Base-by-base conservation (phyloP, 2,797 vertebrate genomes). In the Fistularia commersonii region DNA sequence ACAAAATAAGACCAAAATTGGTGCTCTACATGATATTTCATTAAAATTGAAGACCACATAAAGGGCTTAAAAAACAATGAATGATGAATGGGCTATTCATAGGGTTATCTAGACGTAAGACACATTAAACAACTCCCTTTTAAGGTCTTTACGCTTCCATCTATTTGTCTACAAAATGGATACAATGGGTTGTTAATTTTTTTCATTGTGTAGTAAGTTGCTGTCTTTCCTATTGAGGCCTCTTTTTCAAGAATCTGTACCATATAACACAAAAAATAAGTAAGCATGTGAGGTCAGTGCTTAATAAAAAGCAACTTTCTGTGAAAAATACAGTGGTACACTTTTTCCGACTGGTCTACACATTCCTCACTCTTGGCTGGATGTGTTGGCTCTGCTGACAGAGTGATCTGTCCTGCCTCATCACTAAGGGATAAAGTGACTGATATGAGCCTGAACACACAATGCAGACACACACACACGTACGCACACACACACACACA, bases 201-300 rank as follows among this genome's bases (percentile, higher is more conserved):
- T 12, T 41, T 41, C 40, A 12, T 11, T 8, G 40, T n/a, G 14
- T 12, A 41, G 40, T 13, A 41, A 41, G 38, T 15, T 14, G 38
- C 1, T 72, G 23, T 23, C 23, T 23, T 23, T 2, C 23, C 15
- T 45, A 53, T 10, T 57, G 39, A 53, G 36, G 13, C 49, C 14
- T 8, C 11, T 6, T 77, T 72, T 66, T 47, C 55, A 32, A 8
- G 46, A 56, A 67, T 64, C 65, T 64, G 65, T 47, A 57, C 74
- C 72, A 80, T 61, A 70, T 72, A 85, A 76, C 11, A 4, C 45
- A 43, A 74, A 80, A 57, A 87, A 82, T 84, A 81, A 77, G 59
- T 75, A 44, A 79, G 54, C 31, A 48, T 0, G 60, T n/a, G 0
- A 54, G 38, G 34, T 50, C 61, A 23, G 41, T 39, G 57, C 37